Percentiles rank a stretch among this genome's conserved stretches.
These are phyloP conservation scores for Tholera decimalis DNA, from an alignment of 2,888 invertebrate genomes.

Conservation along the genomic window DNA sequence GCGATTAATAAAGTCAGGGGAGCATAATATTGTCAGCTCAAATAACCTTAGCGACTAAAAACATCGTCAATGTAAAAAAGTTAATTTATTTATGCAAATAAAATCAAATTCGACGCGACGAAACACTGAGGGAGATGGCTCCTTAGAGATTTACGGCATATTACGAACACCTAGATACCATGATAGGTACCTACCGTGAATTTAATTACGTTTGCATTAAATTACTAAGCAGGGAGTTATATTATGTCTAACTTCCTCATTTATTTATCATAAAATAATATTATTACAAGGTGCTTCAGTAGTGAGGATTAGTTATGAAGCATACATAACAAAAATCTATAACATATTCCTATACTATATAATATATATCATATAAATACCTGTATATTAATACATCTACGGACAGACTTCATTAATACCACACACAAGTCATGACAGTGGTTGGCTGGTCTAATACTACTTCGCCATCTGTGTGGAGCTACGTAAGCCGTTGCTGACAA, in stretches of 20 bases:
- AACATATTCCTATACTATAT: too few species aligned
- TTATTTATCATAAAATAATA: slow-evolving; percentile 18
- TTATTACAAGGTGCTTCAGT: too few species aligned
- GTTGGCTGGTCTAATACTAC: too few species aligned
- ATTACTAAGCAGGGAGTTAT: slow-evolving; percentile 34
- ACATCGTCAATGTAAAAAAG: slow-evolving; percentile 63
- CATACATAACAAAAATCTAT: too few species aligned
- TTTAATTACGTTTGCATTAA: slow-evolving; percentile 58
- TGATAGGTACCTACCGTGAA: slow-evolving; percentile 50
- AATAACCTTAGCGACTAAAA: slow-evolving; percentile 60
- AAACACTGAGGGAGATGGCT: slow-evolving; percentile 60
- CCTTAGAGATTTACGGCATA: slow-evolving; percentile 61
- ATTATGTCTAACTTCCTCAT: slow-evolving; percentile 17
- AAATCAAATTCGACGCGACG: slow-evolving; percentile 63
- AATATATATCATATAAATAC: too few species aligned
- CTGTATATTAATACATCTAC: too few species aligned
- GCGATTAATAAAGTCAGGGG: slow-evolving; percentile 45
- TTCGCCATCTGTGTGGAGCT: too few species aligned
- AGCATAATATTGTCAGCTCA: slow-evolving; percentile 47
- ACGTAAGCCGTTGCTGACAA: too few species aligned
- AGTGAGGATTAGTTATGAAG: too few species aligned
- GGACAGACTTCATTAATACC: too few species aligned
- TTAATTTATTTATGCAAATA: slow-evolving; percentile 69
- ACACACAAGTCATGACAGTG: too few species aligned
- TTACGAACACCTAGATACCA: slow-evolving; percentile 58